Evolutionary conservation across 2,797 vertebrate species (phyloP).

Genomic region (Helarctos malayanus): DNA sequence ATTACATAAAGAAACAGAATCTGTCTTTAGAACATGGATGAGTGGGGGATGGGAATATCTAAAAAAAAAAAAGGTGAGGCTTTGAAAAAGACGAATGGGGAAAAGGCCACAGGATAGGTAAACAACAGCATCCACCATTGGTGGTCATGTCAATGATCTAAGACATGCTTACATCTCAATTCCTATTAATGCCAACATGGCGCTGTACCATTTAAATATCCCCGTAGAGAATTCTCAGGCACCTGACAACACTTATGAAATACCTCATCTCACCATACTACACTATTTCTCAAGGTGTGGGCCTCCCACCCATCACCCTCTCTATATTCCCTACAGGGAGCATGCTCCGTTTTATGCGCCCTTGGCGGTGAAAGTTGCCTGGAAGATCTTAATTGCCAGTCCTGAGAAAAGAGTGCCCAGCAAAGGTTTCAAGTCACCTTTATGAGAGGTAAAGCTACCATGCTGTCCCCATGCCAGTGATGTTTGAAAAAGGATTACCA

Average conservation of each 20-base stretch:
- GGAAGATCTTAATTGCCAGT: conserved; percentile 26
- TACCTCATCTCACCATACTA: background rate
- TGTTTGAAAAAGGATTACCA: conserved; percentile 71
- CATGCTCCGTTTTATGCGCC: background rate
- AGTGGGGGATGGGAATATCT: background rate
- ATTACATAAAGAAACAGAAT: conserved; percentile 31
- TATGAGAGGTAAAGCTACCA: conserved; percentile 2
- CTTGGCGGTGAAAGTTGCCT: background rate
- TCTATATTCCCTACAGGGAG: background rate
- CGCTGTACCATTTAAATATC: background rate
- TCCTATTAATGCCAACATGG: background rate
- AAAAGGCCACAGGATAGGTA: background rate
- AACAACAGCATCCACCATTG: background rate
- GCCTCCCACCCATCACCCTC: background rate
- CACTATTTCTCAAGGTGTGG: background rate
- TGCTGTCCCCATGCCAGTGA: background rate
- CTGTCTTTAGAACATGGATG: background rate
- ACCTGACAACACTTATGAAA: conserved; percentile 10
- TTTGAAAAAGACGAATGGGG: background rate
- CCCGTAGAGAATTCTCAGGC: background rate
- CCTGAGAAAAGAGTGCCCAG: background rate
- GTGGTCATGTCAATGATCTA: background rate
- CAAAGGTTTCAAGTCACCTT: background rate
- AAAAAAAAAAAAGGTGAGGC: background rate
- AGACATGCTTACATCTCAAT: background rate